Percentiles rank a stretch among this genome's conserved stretches.
phyloP scores from a whole-genome alignment of 2,888 invertebrate genomes.

The Nymphalis c-album region DNA sequence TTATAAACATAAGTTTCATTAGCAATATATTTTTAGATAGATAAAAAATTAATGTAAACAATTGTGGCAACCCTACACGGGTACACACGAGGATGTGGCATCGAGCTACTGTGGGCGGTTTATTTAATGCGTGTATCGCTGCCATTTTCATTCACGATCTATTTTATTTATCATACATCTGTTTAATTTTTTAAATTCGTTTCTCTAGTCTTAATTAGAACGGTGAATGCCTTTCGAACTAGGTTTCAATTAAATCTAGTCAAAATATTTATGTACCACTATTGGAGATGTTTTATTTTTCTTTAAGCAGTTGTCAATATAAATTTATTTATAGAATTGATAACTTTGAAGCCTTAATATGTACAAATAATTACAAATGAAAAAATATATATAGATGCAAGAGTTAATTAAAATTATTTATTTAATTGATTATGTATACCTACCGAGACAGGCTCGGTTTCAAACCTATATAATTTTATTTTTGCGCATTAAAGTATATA shows the following conservation, averaged over 20 bases:
- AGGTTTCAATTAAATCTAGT: not conserved
- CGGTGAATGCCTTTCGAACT: not conserved
- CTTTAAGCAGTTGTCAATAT: no score
- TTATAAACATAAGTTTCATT: not conserved
- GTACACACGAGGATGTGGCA: not conserved
- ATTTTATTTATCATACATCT: conserved; percentile 2
- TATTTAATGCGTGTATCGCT: not conserved
- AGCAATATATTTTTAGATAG: not conserved
- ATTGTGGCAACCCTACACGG: not conserved
- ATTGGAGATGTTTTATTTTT: no score
- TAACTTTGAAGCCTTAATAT: no score
- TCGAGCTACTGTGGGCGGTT: conserved; percentile 1
- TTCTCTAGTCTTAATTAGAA: not conserved
- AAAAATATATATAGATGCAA: no score
- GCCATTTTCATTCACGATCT: not conserved
- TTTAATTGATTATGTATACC: no score
- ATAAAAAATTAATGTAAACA: not conserved
- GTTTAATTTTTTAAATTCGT: not conserved
- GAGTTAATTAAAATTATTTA: no score
- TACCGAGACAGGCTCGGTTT: no score
- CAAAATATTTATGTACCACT: no score
- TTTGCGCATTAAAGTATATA: no score
- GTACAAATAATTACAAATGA: no score
- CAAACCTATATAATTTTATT: no score
- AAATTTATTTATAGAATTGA: no score